Evolutionary conservation across 2,113 vertebrate species (phyloP).

Genomic region (Peromyscus californicus): DNA sequence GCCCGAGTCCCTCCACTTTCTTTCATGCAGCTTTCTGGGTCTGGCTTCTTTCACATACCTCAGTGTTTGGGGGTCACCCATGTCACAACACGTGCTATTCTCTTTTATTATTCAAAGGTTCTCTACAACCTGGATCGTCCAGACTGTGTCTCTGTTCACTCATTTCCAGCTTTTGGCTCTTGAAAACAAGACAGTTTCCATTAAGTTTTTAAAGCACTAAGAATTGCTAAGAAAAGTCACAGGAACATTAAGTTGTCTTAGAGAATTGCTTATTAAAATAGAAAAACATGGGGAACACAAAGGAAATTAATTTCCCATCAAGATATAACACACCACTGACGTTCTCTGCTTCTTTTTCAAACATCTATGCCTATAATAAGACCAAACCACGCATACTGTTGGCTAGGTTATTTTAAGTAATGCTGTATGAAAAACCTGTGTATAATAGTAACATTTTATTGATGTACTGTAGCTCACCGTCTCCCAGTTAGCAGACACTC

Average conservation of each 20-base stretch:
- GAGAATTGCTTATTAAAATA: background rate
- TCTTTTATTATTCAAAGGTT: background rate
- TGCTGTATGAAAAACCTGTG: background rate
- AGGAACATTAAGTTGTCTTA: background rate
- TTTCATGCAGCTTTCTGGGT: background rate
- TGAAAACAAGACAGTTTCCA: background rate
- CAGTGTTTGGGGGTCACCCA: background rate
- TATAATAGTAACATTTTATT: background rate
- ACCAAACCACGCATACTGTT: background rate
- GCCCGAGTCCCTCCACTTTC: background rate
- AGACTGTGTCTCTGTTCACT: background rate
- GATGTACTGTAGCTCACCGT: background rate
- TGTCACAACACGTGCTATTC: background rate
- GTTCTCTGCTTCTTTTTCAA: background rate
- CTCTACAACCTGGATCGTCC: background rate
- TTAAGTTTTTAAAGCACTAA: slow-evolving; percentile 6
- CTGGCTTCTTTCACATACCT: background rate
- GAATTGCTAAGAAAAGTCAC: slow-evolving; percentile 1
- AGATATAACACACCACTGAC: background rate
- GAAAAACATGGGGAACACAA: slow-evolving; percentile 20
- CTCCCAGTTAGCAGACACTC: background rate
- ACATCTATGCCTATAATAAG: background rate
- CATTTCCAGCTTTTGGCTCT: background rate
- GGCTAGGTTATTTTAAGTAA: slow-evolving; percentile 14
- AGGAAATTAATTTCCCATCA: slow-evolving; percentile 22